Conservation (phyloP, 2,113 vertebrate genomes). For the Tetraodon nigroviridis region DNA sequence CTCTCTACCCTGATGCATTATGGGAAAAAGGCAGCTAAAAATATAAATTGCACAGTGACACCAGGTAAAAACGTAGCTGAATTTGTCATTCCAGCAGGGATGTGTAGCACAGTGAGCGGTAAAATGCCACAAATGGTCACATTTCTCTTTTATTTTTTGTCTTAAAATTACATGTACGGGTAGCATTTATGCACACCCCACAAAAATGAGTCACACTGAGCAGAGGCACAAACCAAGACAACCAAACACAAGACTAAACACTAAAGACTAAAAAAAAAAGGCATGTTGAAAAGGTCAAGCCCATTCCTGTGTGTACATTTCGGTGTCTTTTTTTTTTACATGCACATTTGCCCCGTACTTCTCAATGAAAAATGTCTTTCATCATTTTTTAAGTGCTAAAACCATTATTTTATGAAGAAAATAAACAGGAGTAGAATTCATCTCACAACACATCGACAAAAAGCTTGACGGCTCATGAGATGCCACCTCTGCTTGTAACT, state of each 20-base stretch:
- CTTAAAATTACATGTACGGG: constrained; percentile 46
- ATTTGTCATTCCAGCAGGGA: no score
- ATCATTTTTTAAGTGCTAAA: neutral
- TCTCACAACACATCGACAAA: no score
- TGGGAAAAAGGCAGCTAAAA: no score
- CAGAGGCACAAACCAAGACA: constrained; percentile 46
- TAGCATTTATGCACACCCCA: constrained; percentile 34
- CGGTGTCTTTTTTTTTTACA: neutral
- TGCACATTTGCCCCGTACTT: neutral
- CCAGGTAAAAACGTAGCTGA: no score
- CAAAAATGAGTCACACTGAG: constrained; percentile 29
- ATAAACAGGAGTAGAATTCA: no score
- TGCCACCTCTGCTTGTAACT: no score
- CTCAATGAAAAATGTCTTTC: neutral
- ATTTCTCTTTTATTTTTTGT: constrained; percentile 47
- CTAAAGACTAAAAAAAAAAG: constrained; percentile 25
- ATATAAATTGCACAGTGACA: no score
- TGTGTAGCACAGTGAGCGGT: constrained; percentile 1
- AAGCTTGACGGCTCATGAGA: no score
- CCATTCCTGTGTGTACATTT: neutral
- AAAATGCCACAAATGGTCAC: constrained; percentile 4
- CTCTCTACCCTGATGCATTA: no score
- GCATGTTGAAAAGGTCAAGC: constrained; percentile 9
- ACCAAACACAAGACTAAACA: neutral
- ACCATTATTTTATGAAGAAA: no score